phyloP scores from a whole-genome alignment of 2,888 invertebrate genomes.

The Microplitis deprimator region DNA sequence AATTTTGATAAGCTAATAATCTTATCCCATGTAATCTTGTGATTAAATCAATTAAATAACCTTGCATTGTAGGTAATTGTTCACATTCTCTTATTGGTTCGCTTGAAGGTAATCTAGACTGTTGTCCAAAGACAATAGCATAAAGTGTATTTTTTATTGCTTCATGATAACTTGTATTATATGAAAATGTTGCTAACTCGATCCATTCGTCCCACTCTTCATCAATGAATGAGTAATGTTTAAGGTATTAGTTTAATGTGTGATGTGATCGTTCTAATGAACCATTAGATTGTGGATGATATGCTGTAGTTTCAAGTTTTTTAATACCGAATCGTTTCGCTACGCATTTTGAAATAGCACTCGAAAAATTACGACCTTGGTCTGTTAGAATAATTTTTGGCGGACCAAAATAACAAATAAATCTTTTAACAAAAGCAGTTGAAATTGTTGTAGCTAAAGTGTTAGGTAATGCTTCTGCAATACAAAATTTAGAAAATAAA shows the following conservation, averaged over 20 bases:
- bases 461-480: slow-evolving; percentile 43
- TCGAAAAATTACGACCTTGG: slow-evolving; percentile 51
- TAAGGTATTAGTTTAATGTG: slow-evolving; percentile 46
- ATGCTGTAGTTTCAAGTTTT: slow-evolving; percentile 45
- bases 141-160: slow-evolving; percentile 30
- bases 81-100: slow-evolving; percentile 23
- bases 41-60: slow-evolving; percentile 32
- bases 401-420: slow-evolving; percentile 47
- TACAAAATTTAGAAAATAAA: slow-evolving; percentile 42
- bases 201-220: slow-evolving; percentile 49
- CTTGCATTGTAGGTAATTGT: slow-evolving; percentile 31
- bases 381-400: slow-evolving; percentile 50
- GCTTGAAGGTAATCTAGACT: slow-evolving; percentile 23
- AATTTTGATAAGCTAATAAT: slow-evolving; percentile 32
- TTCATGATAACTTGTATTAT: slow-evolving; percentile 36
- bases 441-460: slow-evolving; percentile 46
- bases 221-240: slow-evolving; percentile 42
- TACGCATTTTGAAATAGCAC: slow-evolving; percentile 44
- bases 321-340: slow-evolving; percentile 48
- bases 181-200: slow-evolving; percentile 33
- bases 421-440: slow-evolving; percentile 47
- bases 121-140: slow-evolving; percentile 33
- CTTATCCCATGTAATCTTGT: slow-evolving; percentile 20
- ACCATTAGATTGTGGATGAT: slow-evolving; percentile 47
- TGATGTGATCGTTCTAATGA: slow-evolving; percentile 49